Conservation (phyloP, 2,888 invertebrate species). For the Trachelus troglodyta region DNA sequence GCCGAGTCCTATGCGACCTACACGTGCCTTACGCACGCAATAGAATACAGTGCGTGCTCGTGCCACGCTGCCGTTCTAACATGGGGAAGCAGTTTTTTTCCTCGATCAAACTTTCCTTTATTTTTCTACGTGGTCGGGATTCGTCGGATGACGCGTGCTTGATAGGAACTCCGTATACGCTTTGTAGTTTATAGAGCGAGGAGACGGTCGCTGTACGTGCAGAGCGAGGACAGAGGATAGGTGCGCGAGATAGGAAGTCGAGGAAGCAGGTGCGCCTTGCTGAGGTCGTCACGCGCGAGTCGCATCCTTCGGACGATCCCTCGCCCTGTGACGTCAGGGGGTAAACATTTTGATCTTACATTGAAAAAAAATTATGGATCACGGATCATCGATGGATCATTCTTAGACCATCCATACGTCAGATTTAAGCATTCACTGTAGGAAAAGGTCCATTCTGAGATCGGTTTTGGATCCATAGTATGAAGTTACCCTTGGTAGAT, state of each 20-base stretch:
- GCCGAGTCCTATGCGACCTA: neutral
- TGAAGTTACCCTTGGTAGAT: too few relatives aligned
- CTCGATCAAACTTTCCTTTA: neutral
- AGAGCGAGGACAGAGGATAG: neutral
- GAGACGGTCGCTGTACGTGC: neutral
- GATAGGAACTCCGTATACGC: neutral
- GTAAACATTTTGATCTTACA: too few relatives aligned
- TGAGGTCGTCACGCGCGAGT: neutral
- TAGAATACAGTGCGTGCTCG: neutral
- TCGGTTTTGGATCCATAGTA: too few relatives aligned
- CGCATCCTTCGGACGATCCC: neutral
- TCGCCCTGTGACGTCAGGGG: neutral
- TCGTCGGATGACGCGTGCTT: neutral
- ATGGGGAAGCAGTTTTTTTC: neutral
- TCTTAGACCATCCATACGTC: too few relatives aligned
- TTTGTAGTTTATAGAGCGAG: neutral
- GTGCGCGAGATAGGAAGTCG: neutral
- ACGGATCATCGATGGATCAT: too few relatives aligned
- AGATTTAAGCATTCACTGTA: too few relatives aligned
- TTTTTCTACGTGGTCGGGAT: neutral
- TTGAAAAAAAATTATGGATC: too few relatives aligned
- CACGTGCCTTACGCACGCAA: neutral
- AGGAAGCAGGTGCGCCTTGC: neutral
- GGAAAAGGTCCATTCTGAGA: too few relatives aligned
- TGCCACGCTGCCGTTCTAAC: neutral